Evolutionary conservation across 2,797 vertebrate genomes (phyloP).

Genomic region (Otolemur crassicaudatus): DNA sequence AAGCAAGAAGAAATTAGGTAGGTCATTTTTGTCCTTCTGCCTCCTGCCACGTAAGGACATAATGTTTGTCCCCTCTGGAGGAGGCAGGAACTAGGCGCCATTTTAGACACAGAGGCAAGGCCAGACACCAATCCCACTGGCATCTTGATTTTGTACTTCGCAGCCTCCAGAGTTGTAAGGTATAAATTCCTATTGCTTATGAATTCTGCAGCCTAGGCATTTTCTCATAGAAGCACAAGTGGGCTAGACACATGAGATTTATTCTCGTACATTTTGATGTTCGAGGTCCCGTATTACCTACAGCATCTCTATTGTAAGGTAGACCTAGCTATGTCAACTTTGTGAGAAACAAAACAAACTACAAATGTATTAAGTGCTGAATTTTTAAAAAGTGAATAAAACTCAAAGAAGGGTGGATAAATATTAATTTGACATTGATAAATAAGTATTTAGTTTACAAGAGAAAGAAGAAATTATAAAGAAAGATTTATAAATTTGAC

Average conservation of each 20-base stretch:
- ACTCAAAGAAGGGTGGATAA: not conserved
- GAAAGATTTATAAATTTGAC: not conserved
- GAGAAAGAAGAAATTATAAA: not conserved
- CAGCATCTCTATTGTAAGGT: not conserved
- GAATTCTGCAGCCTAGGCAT: not conserved
- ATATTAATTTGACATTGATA: not conserved
- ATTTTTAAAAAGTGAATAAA: not conserved
- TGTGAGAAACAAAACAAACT: not conserved
- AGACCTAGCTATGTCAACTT: not conserved
- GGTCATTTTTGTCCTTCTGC: too few species aligned
- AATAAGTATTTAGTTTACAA: not conserved
- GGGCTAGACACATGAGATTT: not conserved
- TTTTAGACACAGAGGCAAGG: not conserved
- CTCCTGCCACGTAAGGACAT: not conserved
- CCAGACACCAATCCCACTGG: not conserved
- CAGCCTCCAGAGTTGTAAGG: not conserved
- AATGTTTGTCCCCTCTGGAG: not conserved
- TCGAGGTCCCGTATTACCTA: not conserved
- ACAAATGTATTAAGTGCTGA: not conserved
- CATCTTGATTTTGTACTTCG: not conserved
- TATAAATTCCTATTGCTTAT: not conserved
- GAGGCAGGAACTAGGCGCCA: too few species aligned
- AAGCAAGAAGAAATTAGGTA: not conserved
- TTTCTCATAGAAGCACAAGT: not conserved
- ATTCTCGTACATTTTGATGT: not conserved